Conservation (phyloP, 2,113 vertebrate species). For the Gadus macrocephalus region DNA sequence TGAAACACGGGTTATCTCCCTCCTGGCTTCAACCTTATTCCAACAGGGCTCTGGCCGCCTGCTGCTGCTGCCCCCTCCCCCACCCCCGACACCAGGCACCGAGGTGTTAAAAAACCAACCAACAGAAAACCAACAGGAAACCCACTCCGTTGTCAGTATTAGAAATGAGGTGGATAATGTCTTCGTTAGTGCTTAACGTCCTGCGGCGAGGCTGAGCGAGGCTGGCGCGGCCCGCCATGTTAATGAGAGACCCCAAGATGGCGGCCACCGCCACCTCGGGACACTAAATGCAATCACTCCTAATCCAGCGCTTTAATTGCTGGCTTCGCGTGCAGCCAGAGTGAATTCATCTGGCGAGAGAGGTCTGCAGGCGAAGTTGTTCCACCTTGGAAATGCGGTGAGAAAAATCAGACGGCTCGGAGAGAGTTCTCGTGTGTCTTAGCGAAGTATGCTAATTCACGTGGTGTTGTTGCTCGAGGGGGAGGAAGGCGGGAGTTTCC, state of each 20-base stretch:
- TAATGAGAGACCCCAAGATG: conserved; percentile 68
- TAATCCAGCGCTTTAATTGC: conserved; percentile 75
- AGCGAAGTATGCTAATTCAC: too few species aligned
- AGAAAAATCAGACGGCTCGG: background rate
- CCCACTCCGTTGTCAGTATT: conserved; percentile 52
- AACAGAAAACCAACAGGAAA: conserved; percentile 5
- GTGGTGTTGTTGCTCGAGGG: background rate
- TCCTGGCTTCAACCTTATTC: conserved; percentile 44
- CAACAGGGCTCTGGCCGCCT: conserved; percentile 38
- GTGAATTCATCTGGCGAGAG: conserved; percentile 62
- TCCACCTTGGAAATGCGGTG: conserved; percentile 25
- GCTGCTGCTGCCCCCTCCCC: conserved; percentile 19
- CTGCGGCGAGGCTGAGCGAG: conserved; percentile 52
- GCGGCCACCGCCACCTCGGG: conserved; percentile 69
- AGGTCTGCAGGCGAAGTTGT: conserved; percentile 47
- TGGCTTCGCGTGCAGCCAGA: conserved; percentile 59
- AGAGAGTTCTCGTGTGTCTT: background rate
- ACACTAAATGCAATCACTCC: conserved; percentile 72
- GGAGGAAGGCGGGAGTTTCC: background rate
- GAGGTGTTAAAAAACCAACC: conserved; percentile 53
- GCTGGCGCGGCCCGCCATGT: conserved; percentile 50
- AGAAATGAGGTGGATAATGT: conserved; percentile 67
- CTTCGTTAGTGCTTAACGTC: conserved; percentile 62
- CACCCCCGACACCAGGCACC: conserved; percentile 51
- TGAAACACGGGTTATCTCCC: conserved; percentile 55